Base-by-base conservation (phyloP, 2,113 vertebrate species). In the Indicator maculatus region DNA sequence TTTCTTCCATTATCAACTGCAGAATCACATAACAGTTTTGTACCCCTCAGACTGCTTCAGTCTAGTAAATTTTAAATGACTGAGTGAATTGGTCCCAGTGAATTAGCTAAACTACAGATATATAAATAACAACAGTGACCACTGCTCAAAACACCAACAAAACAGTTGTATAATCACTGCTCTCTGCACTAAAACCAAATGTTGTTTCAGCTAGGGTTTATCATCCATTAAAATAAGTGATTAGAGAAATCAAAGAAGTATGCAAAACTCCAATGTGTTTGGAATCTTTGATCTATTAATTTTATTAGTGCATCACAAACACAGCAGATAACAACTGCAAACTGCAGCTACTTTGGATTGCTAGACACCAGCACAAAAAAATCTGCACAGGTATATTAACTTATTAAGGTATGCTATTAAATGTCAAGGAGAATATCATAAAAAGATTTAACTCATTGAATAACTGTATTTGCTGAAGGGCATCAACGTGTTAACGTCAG, bases 361-460 rank as follows among this genome's bases (percentile, higher is more conserved):
- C 44, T 86, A 65, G 55, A 27, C 3, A 18, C 17, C 21, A 8
- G 67, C 15, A 83, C 20, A 75, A 80, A 83, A 83, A 64, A 53
- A 66, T 8, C 58, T 79, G 17, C 75, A 70, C 63, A 66, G 61
- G 58, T 86, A 65, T 79, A 75, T 83, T 90, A 71, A 69, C 36
- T 95, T 86, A 93, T 90, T 94, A 75, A 86, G 93, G 38, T 61
- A 82, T 59, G 50, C 39, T 91, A 81, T 75, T 81, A 86, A 80
- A 94, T 93, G 36, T 82, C 90, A 92, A 91, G 24, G 33, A 90
- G 39, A 88, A 66, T 82, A 84, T 63, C 2, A 90, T 83, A 38
- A 71, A 88, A 90, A 89, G 39, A 56, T 93, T 93, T 93, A 82
- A 65, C 58, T 90, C 91, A 76, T 72, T 78, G 83, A 92, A 93